Evolutionary conservation across 2,113 vertebrate genomes (phyloP), one percentile per base, ranked within the genome.

Genomic region (Otolemur garnettii): DNA sequence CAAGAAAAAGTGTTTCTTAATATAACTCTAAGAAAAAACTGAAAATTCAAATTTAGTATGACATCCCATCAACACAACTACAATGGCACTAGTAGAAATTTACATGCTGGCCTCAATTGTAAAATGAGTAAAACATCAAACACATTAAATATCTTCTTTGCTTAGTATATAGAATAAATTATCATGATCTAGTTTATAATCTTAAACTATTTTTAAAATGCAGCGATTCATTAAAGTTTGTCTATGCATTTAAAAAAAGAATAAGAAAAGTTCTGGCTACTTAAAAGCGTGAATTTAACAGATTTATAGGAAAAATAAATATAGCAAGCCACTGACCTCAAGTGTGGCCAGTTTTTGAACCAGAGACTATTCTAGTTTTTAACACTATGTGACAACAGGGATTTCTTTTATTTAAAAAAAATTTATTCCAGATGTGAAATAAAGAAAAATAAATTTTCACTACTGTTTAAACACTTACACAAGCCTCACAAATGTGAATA

Each of bases 381-480:
- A 89, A 88, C 96, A 97, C 86, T 75, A 84, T 92, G 78, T 96
- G 93, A 98, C 96, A 96, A 94, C 97, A 97, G 75, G 82, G 93
- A 97, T n/a, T 71, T 95, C 59, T 97, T 95, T 92, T 96, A 97
- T 71, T 96, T 92, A 66, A 90, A 95, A n/a, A 97, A 92, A 96
- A 95, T 97, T 95, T 96, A 97, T 50, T 97, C 59, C 94, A 97
- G 79, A 95, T 50, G 94, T 94, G 93, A 96, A 98, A 87, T 89
- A 97, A 80, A 90, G 97, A 93, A 98, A 98, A 82, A 62, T 50
- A 21, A 28, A 26, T 5, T 50, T 72, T 74, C 84, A 91, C 53
- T 68, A 93, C 17, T 82, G 84, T 88, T 97, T 79, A 96, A 97
- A 98, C 94, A 98, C 92, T 96, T 98, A 89, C 88, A 97, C 88